These are phyloP conservation scores for Orientallactaga bullata DNA, from an alignment of 2,113 vertebrate species.

Conservation along the genomic window DNA sequence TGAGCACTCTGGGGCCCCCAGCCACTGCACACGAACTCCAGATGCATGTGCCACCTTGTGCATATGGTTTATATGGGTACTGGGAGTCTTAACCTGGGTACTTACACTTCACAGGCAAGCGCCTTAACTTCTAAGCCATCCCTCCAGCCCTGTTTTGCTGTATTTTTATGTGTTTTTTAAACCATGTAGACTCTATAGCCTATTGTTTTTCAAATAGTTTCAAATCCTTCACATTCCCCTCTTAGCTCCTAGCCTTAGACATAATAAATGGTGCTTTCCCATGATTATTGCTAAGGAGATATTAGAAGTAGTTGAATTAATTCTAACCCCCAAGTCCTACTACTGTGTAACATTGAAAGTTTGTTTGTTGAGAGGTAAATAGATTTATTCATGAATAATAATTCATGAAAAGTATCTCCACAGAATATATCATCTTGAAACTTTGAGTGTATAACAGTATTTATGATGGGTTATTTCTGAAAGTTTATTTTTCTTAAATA, in stretches of 20 bases:
- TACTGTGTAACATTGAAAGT: not conserved
- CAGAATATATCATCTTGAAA: constrained; percentile 30
- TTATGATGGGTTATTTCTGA: constrained; percentile 37
- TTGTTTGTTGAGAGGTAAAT: not conserved
- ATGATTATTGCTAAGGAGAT: not conserved
- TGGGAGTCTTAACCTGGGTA: too few species aligned
- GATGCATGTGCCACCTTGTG: too few species aligned
- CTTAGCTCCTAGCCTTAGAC: not conserved
- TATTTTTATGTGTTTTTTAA: too few species aligned
- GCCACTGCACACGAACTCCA: too few species aligned
- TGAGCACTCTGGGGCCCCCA: too few species aligned
- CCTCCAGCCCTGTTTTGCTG: too few species aligned
- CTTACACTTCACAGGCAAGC: too few species aligned
- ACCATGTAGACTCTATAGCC: not conserved
- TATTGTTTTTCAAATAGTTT: not conserved
- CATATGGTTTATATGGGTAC: too few species aligned
- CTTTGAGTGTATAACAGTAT: not conserved
- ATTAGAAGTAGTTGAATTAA: not conserved
- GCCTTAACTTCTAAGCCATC: too few species aligned
- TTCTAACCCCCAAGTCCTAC: constrained; percentile 2
- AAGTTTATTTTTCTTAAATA: constrained; percentile 40
- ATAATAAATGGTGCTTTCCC: not conserved
- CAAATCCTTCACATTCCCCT: not conserved
- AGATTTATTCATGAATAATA: constrained; percentile 20
- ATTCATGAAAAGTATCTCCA: constrained; percentile 31